Conservation (phyloP, 2,888 invertebrate genomes). For the Octodonta nipae region DNA sequence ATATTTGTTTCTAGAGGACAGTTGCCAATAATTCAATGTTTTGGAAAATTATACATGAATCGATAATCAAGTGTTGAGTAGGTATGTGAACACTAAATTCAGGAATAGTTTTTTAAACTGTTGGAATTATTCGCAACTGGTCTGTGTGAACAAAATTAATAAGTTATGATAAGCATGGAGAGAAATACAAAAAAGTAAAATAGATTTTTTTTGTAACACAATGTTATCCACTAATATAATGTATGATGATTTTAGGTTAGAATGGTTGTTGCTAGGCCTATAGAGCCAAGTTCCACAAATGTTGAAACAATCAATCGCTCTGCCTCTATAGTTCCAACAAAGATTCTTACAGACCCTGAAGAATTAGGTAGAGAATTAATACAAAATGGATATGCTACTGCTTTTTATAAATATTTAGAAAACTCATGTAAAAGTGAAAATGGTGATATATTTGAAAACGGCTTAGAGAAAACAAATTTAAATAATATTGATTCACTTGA, state of each 20-base stretch:
- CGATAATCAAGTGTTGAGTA: no score
- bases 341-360: constrained; percentile 80
- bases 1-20: no score
- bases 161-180: no score
- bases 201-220: constrained; percentile 1
- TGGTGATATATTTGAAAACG: constrained; percentile 9
- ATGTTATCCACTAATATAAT: no score
- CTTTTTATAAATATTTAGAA: constrained; percentile 18
- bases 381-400: constrained; percentile 52
- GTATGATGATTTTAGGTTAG: constrained; percentile 56
- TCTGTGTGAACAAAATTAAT: no score
- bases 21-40: no score
- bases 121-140: no score
- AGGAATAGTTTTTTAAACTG: no score
- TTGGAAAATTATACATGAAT: no score
- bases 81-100: background rate
- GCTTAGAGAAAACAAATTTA: constrained; percentile 6
- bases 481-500: background rate
- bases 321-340: constrained; percentile 84
- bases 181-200: no score
- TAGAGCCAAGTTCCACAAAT: constrained; percentile 67
- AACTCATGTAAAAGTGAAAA: no score
- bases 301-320: constrained; percentile 57
- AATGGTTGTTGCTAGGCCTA: constrained; percentile 84
- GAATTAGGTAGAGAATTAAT: constrained; percentile 74